Percentiles rank a stretch among this genome's conserved stretches.
phyloP scores from a whole-genome alignment of 2,888 invertebrate genomes.

The Papilio elwesi region DNA sequence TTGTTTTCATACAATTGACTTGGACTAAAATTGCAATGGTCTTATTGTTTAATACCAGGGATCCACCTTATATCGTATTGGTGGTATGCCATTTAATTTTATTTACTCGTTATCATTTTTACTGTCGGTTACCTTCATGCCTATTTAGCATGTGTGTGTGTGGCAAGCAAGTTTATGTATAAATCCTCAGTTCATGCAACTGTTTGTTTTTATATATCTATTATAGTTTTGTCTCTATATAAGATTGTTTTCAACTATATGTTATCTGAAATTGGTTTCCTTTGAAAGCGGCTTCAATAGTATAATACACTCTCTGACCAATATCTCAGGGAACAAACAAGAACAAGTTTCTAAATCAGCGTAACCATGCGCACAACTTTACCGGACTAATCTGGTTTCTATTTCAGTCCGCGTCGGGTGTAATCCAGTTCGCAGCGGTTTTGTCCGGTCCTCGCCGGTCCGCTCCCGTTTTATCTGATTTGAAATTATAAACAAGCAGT shows the following conservation, averaged over 20 bases:
- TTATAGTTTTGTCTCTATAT: slow-evolving; percentile 1
- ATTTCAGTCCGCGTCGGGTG: slow-evolving; percentile 61
- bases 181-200: too few species aligned
- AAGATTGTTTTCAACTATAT: slow-evolving; percentile 42
- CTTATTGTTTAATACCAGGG: too few species aligned
- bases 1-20: too few species aligned
- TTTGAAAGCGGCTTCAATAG: slow-evolving; percentile 57
- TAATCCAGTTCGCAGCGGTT: slow-evolving; percentile 67
- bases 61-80: too few species aligned
- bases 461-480: slow-evolving; percentile 66
- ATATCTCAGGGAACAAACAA: slow-evolving; percentile 73
- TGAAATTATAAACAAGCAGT: slow-evolving; percentile 72
- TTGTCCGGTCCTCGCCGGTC: slow-evolving; percentile 59
- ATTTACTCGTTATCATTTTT: too few species aligned
- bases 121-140: too few species aligned
- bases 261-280: slow-evolving; percentile 63
- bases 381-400: slow-evolving; percentile 74
- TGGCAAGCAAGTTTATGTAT: too few species aligned
- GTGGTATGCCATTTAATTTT: too few species aligned
- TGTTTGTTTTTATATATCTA: too few species aligned
- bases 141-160: too few species aligned
- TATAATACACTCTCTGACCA: slow-evolving; percentile 51
- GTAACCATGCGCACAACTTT: slow-evolving; percentile 78
- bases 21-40: too few species aligned
- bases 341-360: slow-evolving; percentile 77